These are phyloP conservation scores for Euclidia mi DNA, from an alignment of 2,888 invertebrate species.

Conservation along the genomic window DNA sequence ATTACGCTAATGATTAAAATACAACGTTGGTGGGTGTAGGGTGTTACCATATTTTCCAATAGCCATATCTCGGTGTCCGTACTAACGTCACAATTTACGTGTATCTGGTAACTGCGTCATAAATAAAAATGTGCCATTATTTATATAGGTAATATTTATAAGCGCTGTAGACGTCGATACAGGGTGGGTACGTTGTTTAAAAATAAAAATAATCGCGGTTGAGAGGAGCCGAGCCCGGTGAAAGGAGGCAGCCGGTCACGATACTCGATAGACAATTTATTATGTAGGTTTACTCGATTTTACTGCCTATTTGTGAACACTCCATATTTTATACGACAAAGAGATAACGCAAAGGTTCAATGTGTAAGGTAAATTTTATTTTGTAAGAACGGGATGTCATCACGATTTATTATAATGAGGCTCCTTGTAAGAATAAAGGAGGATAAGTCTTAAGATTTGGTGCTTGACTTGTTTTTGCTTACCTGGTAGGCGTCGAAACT, in stretches of 20 bases:
- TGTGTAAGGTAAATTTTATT: neutral
- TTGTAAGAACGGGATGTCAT: neutral
- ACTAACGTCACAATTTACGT: neutral
- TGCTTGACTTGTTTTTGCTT: too few relatives aligned
- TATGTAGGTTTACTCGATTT: slow-evolving; percentile 38
- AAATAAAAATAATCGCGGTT: slow-evolving; percentile 51
- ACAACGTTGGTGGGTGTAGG: too few relatives aligned
- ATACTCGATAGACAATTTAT: slow-evolving; percentile 51
- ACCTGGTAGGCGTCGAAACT: too few relatives aligned
- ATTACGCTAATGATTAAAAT: too few relatives aligned
- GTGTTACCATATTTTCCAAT: too few relatives aligned
- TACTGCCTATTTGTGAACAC: slow-evolving; percentile 30
- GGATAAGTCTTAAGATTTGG: too few relatives aligned
- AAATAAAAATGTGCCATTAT: slow-evolving; percentile 29
- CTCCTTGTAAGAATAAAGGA: too few relatives aligned
- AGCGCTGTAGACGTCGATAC: slow-evolving; percentile 21
- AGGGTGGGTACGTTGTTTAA: slow-evolving; percentile 41
- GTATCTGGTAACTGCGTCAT: slow-evolving; percentile 2
- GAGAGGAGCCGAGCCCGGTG: slow-evolving; percentile 43
- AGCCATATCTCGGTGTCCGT: neutral
- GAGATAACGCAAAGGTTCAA: slow-evolving; percentile 5
- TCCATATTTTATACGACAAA: slow-evolving; percentile 30
- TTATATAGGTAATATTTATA: slow-evolving; percentile 42
- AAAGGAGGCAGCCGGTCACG: slow-evolving; percentile 39
- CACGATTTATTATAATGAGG: too few relatives aligned